Base-by-base conservation (phyloP, 2,797 vertebrate genomes). In the Gastrophryne carolinensis region DNA sequence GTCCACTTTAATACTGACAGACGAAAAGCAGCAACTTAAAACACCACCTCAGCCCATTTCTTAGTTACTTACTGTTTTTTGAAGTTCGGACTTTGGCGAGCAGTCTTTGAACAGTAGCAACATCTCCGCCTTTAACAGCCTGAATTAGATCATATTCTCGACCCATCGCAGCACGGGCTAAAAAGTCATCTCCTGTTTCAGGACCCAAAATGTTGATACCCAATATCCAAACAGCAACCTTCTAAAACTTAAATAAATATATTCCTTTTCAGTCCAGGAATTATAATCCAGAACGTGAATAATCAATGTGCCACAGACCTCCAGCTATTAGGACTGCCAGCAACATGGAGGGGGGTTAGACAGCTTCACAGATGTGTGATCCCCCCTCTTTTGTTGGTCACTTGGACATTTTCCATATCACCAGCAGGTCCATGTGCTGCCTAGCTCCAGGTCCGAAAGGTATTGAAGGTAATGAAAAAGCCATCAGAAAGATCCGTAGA, bases 111-210 rank as follows among this genome's bases (percentile, higher is more conserved):
- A 91, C 91, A 0, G 88, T 68, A 0, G 86, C 83, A 71, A 92
- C 13, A 1, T 92, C 91, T 81, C 90, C 91, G 0, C 88, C 91
- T 85, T 92, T 92, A 83, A 91, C 91, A 0, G 91, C 91, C 2
- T 90, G 87, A 73, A 92, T 91, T 64, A 92, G 85, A 76, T 92
- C 91, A 83, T 92, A 90, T 75, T 92, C 91, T 6, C 90, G 87
- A 74, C 91, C 91, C 91, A 92, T 92, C 2, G 73, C 82, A 79
- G 82, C 54, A 57, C 66, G 21, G 9, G 19, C 57, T 71, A 79
- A 17, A 49, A 53, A 63, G 47, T 81, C 79, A 69, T 63, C 58
- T 80, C 74, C 27, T 50, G 27, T 57, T 39, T 52, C 52, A 72
- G 60, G 39, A 30, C 39, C 61, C 58, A 30, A 34, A 52, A 77